phyloP scores from a whole-genome alignment of 2,888 invertebrate species.

The Callinectes sapidus region DNA sequence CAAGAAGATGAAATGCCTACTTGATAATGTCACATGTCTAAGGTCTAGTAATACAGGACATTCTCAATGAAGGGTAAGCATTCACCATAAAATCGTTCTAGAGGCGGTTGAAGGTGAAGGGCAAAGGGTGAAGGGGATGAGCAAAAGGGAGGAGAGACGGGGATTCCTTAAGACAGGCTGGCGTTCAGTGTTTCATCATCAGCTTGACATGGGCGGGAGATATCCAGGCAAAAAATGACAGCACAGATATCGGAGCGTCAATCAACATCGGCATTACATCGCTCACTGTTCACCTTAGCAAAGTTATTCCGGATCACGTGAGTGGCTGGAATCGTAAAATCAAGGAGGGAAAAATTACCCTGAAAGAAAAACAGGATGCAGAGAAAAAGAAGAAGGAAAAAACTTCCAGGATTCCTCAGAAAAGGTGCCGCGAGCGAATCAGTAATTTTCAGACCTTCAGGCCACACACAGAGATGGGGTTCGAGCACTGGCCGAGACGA shows the following conservation, averaged over 20 bases:
- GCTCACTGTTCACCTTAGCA: neutral
- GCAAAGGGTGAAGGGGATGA: slow-evolving; percentile 20
- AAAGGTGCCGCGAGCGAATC: neutral
- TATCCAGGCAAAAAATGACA: neutral
- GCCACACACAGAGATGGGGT: neutral
- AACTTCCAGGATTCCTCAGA: neutral
- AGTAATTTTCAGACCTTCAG: neutral
- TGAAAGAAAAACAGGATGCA: slow-evolving; percentile 10
- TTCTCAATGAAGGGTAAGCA: slow-evolving; percentile 31
- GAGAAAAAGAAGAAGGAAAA: neutral
- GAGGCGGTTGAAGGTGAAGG: slow-evolving; percentile 4
- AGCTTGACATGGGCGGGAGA: neutral
- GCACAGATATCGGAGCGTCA: neutral
- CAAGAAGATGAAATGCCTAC: neutral
- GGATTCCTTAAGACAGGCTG: neutral
- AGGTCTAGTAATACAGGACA: neutral
- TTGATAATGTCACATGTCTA: neutral
- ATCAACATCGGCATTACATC: neutral
- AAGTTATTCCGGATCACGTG: neutral
- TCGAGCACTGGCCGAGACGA: neutral
- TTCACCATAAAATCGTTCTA: slow-evolving; percentile 37
- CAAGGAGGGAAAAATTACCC: neutral
- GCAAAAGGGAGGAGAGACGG: slow-evolving; percentile 40
- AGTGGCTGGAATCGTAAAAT: neutral
- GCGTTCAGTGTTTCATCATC: neutral